Evolutionary conservation across 1,140 invertebrate species (phyloP).

Genomic region (Diabrotica undecimpunctata): DNA sequence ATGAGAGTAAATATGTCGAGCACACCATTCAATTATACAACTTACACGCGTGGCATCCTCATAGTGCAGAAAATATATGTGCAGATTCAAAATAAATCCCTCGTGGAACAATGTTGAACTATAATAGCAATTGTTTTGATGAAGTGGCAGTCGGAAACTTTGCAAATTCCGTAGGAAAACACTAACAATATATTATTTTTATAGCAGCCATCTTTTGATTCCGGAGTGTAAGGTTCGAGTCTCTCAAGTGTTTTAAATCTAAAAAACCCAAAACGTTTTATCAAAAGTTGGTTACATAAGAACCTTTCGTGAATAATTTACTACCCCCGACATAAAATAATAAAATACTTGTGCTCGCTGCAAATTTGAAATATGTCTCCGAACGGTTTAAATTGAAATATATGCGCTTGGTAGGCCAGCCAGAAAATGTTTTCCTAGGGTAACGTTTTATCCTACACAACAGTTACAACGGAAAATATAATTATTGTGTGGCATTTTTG

Average conservation of each 20-base stretch:
- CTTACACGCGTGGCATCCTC: too few species aligned
- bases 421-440: too few species aligned
- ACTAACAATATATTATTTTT: conserved; percentile 33
- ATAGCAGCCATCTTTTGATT: conserved; percentile 25
- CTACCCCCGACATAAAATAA: conserved; percentile 38
- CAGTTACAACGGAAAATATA: too few species aligned
- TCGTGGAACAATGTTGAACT: not conserved
- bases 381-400: conserved; percentile 32
- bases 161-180: conserved; percentile 23
- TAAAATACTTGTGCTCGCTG: conserved; percentile 39
- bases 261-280: conserved; percentile 36
- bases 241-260: conserved; percentile 36
- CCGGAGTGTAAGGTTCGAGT: conserved; percentile 25
- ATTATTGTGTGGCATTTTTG: too few species aligned
- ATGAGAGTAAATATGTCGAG: too few species aligned
- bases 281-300: conserved; percentile 38
- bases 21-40: too few species aligned
- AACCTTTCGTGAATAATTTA: conserved; percentile 36
- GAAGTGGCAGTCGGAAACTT: conserved; percentile 5
- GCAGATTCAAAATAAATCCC: too few species aligned
- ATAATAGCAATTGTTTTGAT: conserved; percentile 12
- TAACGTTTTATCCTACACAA: too few species aligned
- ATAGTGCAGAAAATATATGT: too few species aligned
- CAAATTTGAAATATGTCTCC: conserved; percentile 35
- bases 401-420: not conserved